Evolutionary conservation across 2,888 invertebrate species (phyloP), one percentile per base, ranked within the genome.

Genomic region (Minunthozetes semirufus): DNA sequence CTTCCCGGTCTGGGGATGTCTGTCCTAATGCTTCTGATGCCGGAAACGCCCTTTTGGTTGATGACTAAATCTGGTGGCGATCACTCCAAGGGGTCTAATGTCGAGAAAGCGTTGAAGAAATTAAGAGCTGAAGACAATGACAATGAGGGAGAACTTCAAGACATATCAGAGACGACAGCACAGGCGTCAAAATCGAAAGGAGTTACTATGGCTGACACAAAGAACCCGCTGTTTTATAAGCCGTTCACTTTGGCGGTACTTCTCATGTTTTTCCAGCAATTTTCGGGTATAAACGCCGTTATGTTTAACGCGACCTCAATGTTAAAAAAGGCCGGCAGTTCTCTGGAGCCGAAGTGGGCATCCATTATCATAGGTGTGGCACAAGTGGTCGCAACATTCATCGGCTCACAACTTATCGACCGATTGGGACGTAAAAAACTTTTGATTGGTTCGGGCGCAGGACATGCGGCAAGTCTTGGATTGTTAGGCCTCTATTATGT

Each of bases 271-370:
- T 82, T 84, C 72, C 84, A 84, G 76, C 84, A 84, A 76, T 79
- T 82, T 8, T 81, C 80, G 70, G 84, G 84, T 4, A 83, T 84
- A 50, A 84, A 84, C 79, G 82, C 82, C 15, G 80, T 84, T 61
- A 83, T 84, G 83, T 82, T 83, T 76, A 84, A 83, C 76, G 81
- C 83, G 0, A 82, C 82, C 1, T 78, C 81, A 4, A 83, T 84
- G 25, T 82, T 83, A 78, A 79, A 80, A 73, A 79, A 77, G 75
- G 82, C 83, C 22, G 82, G 81, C 70, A 80, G 80, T 75, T 74
- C 77, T 17, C 77, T 79, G 0, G 71, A 77, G 22, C 80, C 78
- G 19, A 76, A 78, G 48, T 46, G 63, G 11, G 81, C 81, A 1
- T 81, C 82, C 19, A 81, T 82, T 15, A 76, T 81, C 15, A 79